Evolutionary conservation across 1,140 invertebrate species (phyloP), one percentile per base, ranked within the genome.

Genomic region (Conopomorpha cramerella): DNA sequence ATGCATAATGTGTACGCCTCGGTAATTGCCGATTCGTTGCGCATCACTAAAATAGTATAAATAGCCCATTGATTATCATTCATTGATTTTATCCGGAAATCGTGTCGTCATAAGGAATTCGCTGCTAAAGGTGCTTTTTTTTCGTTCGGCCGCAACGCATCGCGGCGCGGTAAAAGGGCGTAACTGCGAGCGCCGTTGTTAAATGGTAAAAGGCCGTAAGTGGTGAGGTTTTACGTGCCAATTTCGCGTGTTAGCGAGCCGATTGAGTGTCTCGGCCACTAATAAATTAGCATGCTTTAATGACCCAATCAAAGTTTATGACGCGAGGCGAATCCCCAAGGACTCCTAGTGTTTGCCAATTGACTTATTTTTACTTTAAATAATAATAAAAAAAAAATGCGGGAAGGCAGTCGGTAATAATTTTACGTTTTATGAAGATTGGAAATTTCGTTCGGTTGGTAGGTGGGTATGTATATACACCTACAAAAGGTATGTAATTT

Each of bases 271-370:
- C 59, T 60, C 51, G 59, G 62, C 59, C 46, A 48, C 53, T 59
- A 64, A 76, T 76, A 76, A 76, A 76, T 76, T 72, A 76, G 56
- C 57, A 66, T 62, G 56, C 55, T 70, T 70, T 77, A 77, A 77
- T 77, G 71, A 72, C 53, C 63, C 73, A 76, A 77, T 77, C 68
- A 68, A 72, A 73, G 60, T 77, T 77, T 77, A 77, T 66, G 73
- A 73, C 54, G 59, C 68, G 64, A 55, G 56, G 51, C 73, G 71
- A 77, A 76, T 77, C 56, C 65, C 41, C 41, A 26, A 18, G 46
- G 60, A 73, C 73, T 77, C 57, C 73, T 73, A 68, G 73, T 74
- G 62, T 77, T 76, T 56, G 46, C 41, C 51, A 56, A 68, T 71
- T 68, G 63, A 68, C 66, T 70, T 67, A 70, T 72, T 70, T 32